Percentiles rank a stretch among this genome's conserved stretches.
phyloP scores from a whole-genome alignment of 2,113 vertebrate species.

The Erythrolamprus reginae region DNA sequence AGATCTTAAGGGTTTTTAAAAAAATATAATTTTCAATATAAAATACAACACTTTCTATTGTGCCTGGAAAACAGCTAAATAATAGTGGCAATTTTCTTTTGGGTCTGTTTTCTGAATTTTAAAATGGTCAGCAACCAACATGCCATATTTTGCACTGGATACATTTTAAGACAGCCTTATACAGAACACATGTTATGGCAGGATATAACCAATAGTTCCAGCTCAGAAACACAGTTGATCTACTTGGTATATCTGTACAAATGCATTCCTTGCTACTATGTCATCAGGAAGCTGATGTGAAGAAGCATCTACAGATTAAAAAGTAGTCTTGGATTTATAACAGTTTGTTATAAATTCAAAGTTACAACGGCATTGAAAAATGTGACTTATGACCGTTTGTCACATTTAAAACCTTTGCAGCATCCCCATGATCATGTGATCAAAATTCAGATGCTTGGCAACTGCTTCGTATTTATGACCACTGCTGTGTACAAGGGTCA shows the following conservation, averaged over 20 bases:
- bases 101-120: neutral
- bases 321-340: neutral
- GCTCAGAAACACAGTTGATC: neutral
- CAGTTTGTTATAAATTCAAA: neutral
- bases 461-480: too few species aligned
- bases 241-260: neutral
- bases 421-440: too few species aligned
- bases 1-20: neutral
- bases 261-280: neutral
- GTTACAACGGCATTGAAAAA: neutral
- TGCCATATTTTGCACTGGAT: neutral
- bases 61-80: neutral
- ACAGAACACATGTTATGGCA: neutral
- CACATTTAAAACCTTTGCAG: neutral
- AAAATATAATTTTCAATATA: neutral
- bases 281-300: neutral
- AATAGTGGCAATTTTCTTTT: neutral
- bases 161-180: neutral
- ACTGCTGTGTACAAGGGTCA: neutral
- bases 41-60: neutral
- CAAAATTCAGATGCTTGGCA: too few species aligned
- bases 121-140: neutral
- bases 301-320: neutral
- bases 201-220: neutral
- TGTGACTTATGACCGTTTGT: neutral